These are phyloP conservation scores for Lepidurus arcticus DNA, from an alignment of 1,140 invertebrate genomes.

Conservation along the genomic window DNA sequence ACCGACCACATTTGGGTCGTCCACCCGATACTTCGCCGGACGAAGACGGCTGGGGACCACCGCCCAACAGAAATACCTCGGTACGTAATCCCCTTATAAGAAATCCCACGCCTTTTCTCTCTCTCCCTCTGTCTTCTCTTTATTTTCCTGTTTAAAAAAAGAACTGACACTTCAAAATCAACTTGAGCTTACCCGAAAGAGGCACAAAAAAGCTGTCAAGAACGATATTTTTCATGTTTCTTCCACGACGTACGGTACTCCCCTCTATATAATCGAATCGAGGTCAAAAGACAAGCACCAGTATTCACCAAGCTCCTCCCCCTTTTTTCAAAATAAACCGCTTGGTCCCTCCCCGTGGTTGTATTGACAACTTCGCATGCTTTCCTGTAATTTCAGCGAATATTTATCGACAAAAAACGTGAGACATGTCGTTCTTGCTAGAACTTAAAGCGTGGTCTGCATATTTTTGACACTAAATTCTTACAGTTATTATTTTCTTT, in stretches of 20 bases:
- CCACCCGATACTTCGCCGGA: slow-evolving; percentile 5
- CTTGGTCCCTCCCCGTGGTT: too few species aligned
- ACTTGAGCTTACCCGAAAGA: background rate
- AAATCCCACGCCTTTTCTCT: background rate
- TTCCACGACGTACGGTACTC: background rate
- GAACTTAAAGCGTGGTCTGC: background rate
- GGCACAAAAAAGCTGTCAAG: background rate
- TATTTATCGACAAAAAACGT: background rate
- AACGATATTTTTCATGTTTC: background rate
- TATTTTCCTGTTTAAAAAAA: background rate
- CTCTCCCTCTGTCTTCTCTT: background rate
- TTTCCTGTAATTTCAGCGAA: too few species aligned
- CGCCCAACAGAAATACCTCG: slow-evolving; percentile 17
- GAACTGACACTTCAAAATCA: background rate
- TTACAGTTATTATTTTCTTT: background rate
- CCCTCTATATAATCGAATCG: background rate
- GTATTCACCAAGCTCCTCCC: background rate
- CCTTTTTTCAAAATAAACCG: background rate
- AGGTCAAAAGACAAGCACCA: background rate
- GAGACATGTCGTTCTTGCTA: background rate
- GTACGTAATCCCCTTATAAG: slow-evolving; percentile 5
- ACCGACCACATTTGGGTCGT: slow-evolving; percentile 2
- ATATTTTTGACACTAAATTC: too few species aligned
- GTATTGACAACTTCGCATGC: too few species aligned
- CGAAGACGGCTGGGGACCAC: slow-evolving; percentile 12